These are phyloP conservation scores for Lota lota DNA, from an alignment of 2,113 vertebrate genomes.

Conservation along the genomic window DNA sequence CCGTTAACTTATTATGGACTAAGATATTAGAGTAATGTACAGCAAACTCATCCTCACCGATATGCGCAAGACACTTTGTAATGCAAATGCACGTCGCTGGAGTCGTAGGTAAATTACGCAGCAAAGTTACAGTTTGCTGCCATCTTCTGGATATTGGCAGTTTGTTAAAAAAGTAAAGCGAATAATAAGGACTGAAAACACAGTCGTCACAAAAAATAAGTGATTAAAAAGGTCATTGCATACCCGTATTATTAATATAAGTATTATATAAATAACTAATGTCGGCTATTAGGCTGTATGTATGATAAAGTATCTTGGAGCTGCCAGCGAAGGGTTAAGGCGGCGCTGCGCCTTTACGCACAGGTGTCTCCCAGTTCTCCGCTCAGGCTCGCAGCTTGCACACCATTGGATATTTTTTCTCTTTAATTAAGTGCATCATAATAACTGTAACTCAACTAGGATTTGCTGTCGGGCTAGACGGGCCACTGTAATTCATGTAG, in stretches of 20 bases:
- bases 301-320: not conserved
- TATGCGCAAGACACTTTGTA: not conserved
- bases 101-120: no score
- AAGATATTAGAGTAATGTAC: no score
- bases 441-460: slow-evolving; percentile 84
- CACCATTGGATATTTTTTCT: slow-evolving; percentile 29
- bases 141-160: slow-evolving; percentile 40
- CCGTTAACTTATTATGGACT: no score
- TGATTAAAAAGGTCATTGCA: not conserved
- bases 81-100: not conserved
- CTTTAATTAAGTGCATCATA: slow-evolving; percentile 71
- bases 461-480: slow-evolving; percentile 76
- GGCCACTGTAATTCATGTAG: slow-evolving; percentile 59
- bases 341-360: slow-evolving; percentile 42
- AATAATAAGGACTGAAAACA: not conserved
- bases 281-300: no score
- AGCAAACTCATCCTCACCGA: no score
- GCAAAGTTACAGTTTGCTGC: slow-evolving; percentile 26
- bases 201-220: no score
- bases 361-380: slow-evolving; percentile 55
- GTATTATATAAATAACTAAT: no score
- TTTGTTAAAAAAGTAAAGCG: not conserved
- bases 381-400: slow-evolving; percentile 60
- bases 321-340: slow-evolving; percentile 61
- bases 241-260: not conserved